Percentiles rank a stretch among this genome's conserved stretches.
phyloP scores from a whole-genome alignment of 2,113 vertebrate genomes.

The Oxygymnocypris stewartii region DNA sequence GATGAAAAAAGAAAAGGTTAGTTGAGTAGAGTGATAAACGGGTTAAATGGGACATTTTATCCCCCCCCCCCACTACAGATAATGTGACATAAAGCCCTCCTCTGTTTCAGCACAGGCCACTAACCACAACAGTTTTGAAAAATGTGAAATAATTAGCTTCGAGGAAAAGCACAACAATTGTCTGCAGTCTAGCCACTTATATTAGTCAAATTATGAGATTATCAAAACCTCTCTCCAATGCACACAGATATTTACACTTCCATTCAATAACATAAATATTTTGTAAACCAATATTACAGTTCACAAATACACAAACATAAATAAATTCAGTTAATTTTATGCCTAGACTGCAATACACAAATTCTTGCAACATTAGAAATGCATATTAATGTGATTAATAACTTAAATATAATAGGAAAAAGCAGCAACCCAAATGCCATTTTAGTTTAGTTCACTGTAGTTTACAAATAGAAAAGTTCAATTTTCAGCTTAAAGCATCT shows the following conservation, averaged over 20 bases:
- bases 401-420: neutral
- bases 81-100: neutral
- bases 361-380: neutral
- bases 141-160: neutral
- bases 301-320: neutral
- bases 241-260: neutral
- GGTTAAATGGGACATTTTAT: neutral
- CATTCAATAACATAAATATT: neutral
- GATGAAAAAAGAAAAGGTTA: neutral
- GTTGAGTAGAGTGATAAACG: neutral
- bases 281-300: neutral
- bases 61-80: neutral
- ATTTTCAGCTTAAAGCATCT: neutral
- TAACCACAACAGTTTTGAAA: neutral
- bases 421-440: neutral
- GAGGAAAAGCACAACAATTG: neutral
- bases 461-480: neutral
- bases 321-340: neutral
- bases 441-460: neutral
- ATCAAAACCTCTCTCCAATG: neutral
- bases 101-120: neutral
- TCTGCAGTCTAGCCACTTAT: neutral
- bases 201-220: neutral
- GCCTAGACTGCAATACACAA: neutral
- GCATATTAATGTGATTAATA: neutral